These are phyloP conservation scores for Sebastes jordani DNA, from an alignment of 2,797 vertebrate species.

Conservation along the genomic window DNA sequence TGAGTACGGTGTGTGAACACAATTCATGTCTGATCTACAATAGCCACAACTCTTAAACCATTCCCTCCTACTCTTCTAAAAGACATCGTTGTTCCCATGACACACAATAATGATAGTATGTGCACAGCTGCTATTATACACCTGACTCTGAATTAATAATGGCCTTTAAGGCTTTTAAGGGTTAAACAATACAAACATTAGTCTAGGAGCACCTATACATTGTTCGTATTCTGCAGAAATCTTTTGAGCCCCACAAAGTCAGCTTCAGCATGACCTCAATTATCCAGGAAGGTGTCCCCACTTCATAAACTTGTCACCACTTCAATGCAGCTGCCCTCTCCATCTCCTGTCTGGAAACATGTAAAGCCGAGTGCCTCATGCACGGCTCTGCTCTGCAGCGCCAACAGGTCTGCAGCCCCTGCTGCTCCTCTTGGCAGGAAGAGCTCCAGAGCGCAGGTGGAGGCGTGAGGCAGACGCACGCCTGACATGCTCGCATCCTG, in stretches of 20 bases:
- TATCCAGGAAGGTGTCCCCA: neutral
- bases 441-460: slow-evolving; percentile 60
- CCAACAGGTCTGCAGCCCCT: slow-evolving; percentile 44
- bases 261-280: neutral
- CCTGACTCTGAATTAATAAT: neutral
- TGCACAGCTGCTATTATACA: neutral
- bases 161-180: too few species aligned
- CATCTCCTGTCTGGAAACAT: neutral
- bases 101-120: neutral
- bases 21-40: neutral
- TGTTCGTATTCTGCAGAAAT: neutral
- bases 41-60: neutral
- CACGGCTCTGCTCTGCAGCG: slow-evolving; percentile 66
- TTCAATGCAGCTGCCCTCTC: neutral
- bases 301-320: neutral
- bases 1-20: neutral
- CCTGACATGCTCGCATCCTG: slow-evolving; percentile 4
- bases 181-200: neutral
- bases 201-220: neutral
- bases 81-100: neutral
- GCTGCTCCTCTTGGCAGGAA: slow-evolving; percentile 61
- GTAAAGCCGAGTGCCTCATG: slow-evolving; percentile 40
- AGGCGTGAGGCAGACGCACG: slow-evolving; percentile 54
- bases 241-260: neutral
- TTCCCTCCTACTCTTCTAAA: neutral